A percentile compares a stretch with the other conserved stretches of the same genome.
Evolutionary conservation across 2,888 invertebrate species (phyloP).

Genomic region (Macaria notata): DNA sequence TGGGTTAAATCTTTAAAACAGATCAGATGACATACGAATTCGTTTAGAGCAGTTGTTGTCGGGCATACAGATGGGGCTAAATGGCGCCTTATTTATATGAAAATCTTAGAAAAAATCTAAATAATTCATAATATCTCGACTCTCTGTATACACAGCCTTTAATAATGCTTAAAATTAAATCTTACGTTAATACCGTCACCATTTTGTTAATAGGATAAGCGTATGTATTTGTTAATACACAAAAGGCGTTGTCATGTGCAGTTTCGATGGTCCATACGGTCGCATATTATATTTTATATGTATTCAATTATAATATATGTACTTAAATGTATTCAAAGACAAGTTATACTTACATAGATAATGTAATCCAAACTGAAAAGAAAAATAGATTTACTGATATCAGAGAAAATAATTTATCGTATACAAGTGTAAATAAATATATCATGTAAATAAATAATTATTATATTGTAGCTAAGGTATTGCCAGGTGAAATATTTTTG

Average conservation of each 20-base stretch:
- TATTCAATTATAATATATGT: slow-evolving; percentile 17
- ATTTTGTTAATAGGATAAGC: slow-evolving; percentile 58
- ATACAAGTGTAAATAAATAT: background rate
- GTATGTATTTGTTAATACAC: slow-evolving; percentile 39
- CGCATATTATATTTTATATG: slow-evolving; percentile 31
- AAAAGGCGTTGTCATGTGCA: slow-evolving; percentile 65
- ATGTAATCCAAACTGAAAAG: background rate
- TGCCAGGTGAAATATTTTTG: background rate
- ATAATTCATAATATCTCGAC: slow-evolving; percentile 40
- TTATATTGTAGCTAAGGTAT: background rate
- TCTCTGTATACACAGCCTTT: slow-evolving; percentile 61
- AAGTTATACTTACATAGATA: slow-evolving; percentile 8
- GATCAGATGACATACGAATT: too few species aligned
- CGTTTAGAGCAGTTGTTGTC: too few species aligned
- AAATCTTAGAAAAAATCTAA: too few species aligned
- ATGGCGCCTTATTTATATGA: too few species aligned
- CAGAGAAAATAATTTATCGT: slow-evolving; percentile 1
- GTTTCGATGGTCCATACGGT: slow-evolving; percentile 74
- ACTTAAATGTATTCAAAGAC: background rate
- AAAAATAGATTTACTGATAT: background rate
- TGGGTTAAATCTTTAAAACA: too few species aligned
- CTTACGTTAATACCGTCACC: slow-evolving; percentile 65
- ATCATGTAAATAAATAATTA: background rate
- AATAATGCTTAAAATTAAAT: slow-evolving; percentile 41
- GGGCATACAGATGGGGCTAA: too few species aligned